Evolutionary conservation across 1,140 invertebrate species (phyloP).

Genomic region (Zaprionus lachaisei): DNA sequence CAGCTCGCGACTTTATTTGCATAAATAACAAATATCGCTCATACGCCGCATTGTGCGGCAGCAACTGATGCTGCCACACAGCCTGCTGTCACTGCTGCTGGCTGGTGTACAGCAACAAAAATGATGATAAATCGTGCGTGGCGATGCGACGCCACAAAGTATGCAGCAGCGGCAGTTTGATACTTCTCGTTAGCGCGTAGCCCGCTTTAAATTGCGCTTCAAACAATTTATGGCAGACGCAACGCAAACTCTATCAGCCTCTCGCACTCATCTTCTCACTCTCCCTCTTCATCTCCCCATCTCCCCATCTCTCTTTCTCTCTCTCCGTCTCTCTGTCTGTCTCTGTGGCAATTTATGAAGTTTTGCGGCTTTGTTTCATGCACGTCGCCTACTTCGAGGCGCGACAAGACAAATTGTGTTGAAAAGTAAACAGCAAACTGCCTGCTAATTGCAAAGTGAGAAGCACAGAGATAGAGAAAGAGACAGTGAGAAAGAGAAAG

Average conservation of each 20-base stretch:
- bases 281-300: neutral
- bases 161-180: constrained; percentile 17
- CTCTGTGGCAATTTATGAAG: constrained; percentile 67
- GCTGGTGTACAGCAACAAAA: constrained; percentile 62
- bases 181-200: constrained; percentile 2
- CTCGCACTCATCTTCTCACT: neutral
- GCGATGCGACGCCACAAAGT: constrained; percentile 50
- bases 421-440: constrained; percentile 78
- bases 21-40: constrained; percentile 81
- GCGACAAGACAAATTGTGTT: constrained; percentile 78
- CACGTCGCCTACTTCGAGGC: constrained; percentile 70
- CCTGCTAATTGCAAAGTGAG: constrained; percentile 73
- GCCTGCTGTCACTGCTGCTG: constrained; percentile 1
- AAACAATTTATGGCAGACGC: constrained; percentile 16
- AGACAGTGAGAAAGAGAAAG: constrained; percentile 9
- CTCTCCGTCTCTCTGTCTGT: neutral
- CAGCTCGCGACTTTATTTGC: constrained; percentile 63
- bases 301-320: neutral
- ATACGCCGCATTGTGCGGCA: constrained; percentile 73
- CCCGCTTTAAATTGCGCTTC: constrained; percentile 18
- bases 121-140: constrained; percentile 79
- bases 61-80: constrained; percentile 31
- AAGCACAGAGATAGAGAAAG: neutral
- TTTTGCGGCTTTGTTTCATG: constrained; percentile 69
- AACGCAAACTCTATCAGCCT: neutral